phyloP scores from a whole-genome alignment of 2,797 vertebrate genomes.

The Ptychadena robeensis region DNA sequence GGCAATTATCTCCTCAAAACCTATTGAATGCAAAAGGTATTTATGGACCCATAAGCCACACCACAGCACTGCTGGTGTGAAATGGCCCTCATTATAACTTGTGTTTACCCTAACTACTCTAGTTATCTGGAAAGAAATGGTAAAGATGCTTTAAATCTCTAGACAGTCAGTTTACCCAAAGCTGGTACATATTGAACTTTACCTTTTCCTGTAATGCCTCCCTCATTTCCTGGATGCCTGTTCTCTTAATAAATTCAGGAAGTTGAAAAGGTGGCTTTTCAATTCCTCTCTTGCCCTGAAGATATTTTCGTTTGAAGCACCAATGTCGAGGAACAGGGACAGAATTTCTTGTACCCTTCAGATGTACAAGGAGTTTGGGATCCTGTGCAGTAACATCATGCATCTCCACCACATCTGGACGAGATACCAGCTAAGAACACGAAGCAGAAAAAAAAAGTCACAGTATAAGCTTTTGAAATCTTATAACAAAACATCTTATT shows the following conservation, averaged over 20 bases:
- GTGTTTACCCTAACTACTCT: no score
- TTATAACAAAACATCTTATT: no score
- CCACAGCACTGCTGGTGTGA: no score
- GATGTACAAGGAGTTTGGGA: constrained; percentile 91
- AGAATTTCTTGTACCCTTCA: constrained; percentile 93
- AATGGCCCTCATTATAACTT: no score
- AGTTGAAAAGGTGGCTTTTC: constrained; percentile 94
- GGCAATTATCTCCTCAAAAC: no score
- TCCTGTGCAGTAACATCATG: constrained; percentile 94
- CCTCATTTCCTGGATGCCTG: constrained; percentile 96
- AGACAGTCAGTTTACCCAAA: no score
- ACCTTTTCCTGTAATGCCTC: constrained; percentile 97
- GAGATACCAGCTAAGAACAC: constrained; percentile 82
- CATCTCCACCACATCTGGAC: constrained; percentile 95
- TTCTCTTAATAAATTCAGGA: constrained; percentile 93
- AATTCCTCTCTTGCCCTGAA: constrained; percentile 95
- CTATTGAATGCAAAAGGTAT: no score
- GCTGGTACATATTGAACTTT: neutral
- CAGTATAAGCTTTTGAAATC: no score
- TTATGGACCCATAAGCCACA: no score
- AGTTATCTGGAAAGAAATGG: no score
- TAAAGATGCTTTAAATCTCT: no score
- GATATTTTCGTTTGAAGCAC: constrained; percentile 96
- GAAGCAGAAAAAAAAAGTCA: neutral
- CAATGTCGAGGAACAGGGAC: constrained; percentile 94